Evolutionary conservation across 2,797 vertebrate genomes (phyloP).

Genomic region (Coilia nasus): DNA sequence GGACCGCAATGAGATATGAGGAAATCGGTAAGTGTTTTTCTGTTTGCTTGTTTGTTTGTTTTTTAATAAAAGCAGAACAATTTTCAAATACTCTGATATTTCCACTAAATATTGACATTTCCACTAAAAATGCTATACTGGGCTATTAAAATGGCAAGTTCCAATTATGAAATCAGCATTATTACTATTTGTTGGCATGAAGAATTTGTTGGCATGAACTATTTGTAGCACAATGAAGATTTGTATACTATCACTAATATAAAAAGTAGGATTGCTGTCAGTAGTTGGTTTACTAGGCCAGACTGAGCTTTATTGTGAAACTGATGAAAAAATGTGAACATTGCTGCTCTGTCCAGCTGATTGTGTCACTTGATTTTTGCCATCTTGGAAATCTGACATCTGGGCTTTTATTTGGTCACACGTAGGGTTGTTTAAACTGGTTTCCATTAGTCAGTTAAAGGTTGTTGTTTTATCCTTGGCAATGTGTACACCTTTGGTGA

Average conservation of each 20-base stretch:
- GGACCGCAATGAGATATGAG: conserved; percentile 92
- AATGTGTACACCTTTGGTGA: background rate
- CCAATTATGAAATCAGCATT: background rate
- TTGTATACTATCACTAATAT: too few relatives aligned
- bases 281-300: background rate
- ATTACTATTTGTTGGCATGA: background rate
- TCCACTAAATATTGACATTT: background rate
- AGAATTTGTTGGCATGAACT: background rate
- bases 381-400: background rate
- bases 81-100: background rate
- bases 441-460: background rate
- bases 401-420: background rate
- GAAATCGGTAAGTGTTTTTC: conserved; percentile 88
- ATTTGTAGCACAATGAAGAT: too few relatives aligned
- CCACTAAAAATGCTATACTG: background rate
- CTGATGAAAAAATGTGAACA: background rate
- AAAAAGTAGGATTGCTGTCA: too few relatives aligned
- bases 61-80: background rate
- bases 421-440: background rate
- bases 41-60: conserved; percentile 7
- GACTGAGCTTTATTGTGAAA: background rate
- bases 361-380: background rate
- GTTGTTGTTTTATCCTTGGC: background rate
- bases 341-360: background rate
- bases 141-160: background rate